Percentiles rank a stretch among this genome's conserved stretches.
Conservation (phyloP, 53 echinoderm and acorn worm genomes). For the Henricia sp. region DNA sequence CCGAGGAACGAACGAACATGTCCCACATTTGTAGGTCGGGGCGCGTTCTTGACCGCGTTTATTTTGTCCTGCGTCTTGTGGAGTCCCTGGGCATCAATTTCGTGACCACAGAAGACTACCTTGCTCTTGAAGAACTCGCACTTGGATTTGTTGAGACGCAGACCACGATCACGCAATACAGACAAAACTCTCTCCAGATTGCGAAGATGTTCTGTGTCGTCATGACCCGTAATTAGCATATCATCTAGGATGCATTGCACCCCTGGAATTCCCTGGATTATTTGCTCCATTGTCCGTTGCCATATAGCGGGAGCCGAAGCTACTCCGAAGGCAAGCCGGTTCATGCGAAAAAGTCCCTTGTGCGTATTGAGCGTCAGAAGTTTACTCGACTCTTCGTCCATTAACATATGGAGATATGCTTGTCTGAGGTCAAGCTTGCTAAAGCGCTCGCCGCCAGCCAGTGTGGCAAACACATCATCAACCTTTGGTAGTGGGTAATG, state of each 20-base stretch:
- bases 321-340: constrained; percentile 70
- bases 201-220: constrained; percentile 61
- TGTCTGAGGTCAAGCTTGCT: constrained; percentile 73
- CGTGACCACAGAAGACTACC: constrained; percentile 63
- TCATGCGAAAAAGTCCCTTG: constrained; percentile 66
- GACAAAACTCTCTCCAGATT: constrained; percentile 60
- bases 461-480: constrained; percentile 39
- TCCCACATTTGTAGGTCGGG: constrained; percentile 53
- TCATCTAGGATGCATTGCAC: constrained; percentile 71
- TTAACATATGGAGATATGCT: constrained; percentile 66
- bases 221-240: constrained; percentile 74
- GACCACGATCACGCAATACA: constrained; percentile 47
- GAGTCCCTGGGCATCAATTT: constrained; percentile 47
- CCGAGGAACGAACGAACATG: constrained; percentile 66
- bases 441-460: constrained; percentile 66
- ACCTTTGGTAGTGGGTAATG: constrained; percentile 61
- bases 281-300: constrained; percentile 74
- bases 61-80: constrained; percentile 58
- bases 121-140: constrained; percentile 67
- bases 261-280: constrained; percentile 60
- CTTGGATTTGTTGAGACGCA: constrained; percentile 68
- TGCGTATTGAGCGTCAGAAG: constrained; percentile 72
- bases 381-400: constrained; percentile 61
- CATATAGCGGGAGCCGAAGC: constrained; percentile 80
- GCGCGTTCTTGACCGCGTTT: constrained; percentile 57